Evolutionary conservation across 2,797 vertebrate species (phyloP), one percentile per base, ranked within the genome.

Genomic region (Oceanodroma leucorhoa): DNA sequence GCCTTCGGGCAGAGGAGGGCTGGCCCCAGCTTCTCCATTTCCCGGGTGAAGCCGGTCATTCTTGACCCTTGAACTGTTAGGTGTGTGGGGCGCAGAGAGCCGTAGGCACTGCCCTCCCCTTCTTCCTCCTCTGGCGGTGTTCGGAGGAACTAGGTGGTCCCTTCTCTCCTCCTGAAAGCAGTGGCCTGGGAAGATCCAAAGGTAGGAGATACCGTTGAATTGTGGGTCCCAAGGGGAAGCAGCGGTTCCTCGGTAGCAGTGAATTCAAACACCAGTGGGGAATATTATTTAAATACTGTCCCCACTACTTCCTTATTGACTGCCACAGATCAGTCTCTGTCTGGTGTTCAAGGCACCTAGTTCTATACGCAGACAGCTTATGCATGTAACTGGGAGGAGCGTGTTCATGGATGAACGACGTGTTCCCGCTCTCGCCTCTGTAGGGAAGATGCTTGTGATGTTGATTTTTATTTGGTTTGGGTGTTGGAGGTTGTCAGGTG

Each of bases 361-460:
- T 61, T 78, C 46, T 55, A 4, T 6, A 11, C 16, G 10, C 1
- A 21, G 64, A 55, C 21, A 87, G 11, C 22, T 67, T 27, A 1
- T 0, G 14, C 24, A 32, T 45, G 41, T 55, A 29, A 45, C 34
- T 36, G 13, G 60, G 36, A 40, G 32, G n/a, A 38, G 53, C 0
- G 5, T 1, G 1, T 14, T 54, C n/a, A 1, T 5, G 9, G 22
- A 2, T 3, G 34, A 61, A n/a, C 2, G 2, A 6, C 0, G 0
- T 11, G 11, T 13, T 76, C 45, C 65, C 46, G 9, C 43, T 38
- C 67, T 29, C 3, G 1, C 12, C 54, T 61, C 54, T 1, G 0
- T 18, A 5, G 40, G 40, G 51, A 66, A 66, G 55, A 12, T 14
- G 34, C 50, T 50, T 3, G 0, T 24, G 69, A 46, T 62, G 62